Evolutionary conservation across 2,113 vertebrate genomes (phyloP).

Genomic region (Gallinago paraguaiae): DNA sequence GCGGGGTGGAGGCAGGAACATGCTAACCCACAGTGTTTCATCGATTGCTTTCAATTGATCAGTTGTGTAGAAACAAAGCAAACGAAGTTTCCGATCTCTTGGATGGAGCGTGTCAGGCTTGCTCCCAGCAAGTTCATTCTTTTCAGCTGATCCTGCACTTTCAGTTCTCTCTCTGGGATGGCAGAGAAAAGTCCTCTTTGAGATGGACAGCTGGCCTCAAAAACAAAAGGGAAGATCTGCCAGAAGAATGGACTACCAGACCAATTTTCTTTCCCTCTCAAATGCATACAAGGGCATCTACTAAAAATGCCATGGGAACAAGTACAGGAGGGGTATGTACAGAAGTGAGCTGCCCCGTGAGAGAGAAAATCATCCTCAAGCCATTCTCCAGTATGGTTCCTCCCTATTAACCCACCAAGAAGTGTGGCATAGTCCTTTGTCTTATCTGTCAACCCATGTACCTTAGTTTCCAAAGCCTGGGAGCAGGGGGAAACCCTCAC

Average conservation of each 20-base stretch:
- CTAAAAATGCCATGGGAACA: background rate
- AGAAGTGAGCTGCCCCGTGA: accelerated
- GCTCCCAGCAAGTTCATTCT: background rate
- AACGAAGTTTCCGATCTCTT: accelerated
- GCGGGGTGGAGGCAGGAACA: background rate
- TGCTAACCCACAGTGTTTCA: background rate
- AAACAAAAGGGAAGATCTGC: background rate
- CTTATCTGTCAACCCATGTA: background rate
- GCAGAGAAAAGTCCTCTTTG: background rate
- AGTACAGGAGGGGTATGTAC: background rate
- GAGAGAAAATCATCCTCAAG: background rate
- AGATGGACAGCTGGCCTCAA: background rate
- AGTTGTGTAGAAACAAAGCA: slow-evolving; percentile 7
- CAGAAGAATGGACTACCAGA: background rate
- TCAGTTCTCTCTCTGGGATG: background rate
- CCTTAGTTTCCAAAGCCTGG: background rate
- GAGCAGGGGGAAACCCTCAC: background rate
- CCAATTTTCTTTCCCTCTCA: background rate
- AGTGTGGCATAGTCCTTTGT: background rate
- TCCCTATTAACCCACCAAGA: background rate
- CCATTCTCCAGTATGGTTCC: background rate
- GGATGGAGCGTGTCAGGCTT: background rate
- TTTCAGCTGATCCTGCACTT: background rate
- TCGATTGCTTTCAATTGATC: background rate
- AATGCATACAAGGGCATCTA: background rate